Evolutionary conservation across 2,797 vertebrate genomes (phyloP).

Genomic region (Prionace glauca): DNA sequence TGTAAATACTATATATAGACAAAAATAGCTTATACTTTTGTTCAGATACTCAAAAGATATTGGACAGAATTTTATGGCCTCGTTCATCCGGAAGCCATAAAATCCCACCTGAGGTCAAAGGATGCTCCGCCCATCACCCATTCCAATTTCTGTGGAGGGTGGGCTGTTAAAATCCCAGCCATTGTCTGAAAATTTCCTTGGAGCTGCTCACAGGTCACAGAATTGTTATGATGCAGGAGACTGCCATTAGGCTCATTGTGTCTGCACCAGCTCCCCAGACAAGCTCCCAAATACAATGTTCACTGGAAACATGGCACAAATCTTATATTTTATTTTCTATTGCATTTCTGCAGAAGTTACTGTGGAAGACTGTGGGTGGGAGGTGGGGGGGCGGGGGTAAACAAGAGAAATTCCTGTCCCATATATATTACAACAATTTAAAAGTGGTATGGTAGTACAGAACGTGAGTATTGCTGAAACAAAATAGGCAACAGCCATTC

Average conservation of each 20-base stretch:
- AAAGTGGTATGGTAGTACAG: background rate
- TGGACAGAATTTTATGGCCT: too few relatives aligned
- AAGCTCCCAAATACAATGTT: background rate
- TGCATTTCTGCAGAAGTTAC: background rate
- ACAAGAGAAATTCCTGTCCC: background rate
- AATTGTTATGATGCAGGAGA: too few relatives aligned
- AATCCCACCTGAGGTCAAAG: too few relatives aligned
- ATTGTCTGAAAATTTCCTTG: background rate
- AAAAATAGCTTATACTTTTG: background rate
- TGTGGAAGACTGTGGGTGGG: background rate
- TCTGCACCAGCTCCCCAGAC: too few relatives aligned
- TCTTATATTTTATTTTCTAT: background rate
- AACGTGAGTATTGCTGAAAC: too few relatives aligned
- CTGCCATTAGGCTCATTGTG: too few relatives aligned
- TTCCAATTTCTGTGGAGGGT: too few relatives aligned
- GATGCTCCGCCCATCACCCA: too few relatives aligned
- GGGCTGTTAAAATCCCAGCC: too few relatives aligned
- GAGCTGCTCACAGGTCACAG: background rate
- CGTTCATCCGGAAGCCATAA: too few relatives aligned
- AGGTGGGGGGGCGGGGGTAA: background rate
- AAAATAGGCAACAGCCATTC: too few relatives aligned
- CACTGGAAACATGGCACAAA: background rate
- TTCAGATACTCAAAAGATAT: too few relatives aligned
- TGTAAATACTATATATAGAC: background rate
- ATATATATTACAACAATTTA: background rate